These are phyloP conservation scores for Panagrolaimus sp. DNA, from an alignment of 1,140 invertebrate genomes.

Conservation along the genomic window DNA sequence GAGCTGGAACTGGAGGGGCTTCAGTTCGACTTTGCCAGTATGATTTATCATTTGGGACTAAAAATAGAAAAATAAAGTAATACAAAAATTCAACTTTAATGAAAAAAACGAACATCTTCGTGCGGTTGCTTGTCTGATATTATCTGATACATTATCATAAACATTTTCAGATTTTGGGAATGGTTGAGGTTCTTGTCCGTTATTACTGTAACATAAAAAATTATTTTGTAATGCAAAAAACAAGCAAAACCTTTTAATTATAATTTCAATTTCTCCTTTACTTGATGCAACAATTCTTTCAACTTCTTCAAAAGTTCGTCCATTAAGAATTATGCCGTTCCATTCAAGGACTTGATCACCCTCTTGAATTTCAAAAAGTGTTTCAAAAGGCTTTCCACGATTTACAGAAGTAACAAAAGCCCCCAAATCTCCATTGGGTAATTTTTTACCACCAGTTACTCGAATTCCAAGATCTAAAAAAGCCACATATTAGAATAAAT, in stretches of 20 bases:
- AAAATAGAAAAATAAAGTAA: too few relatives aligned
- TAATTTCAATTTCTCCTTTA: constrained; percentile 65
- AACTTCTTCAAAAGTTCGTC: constrained; percentile 67
- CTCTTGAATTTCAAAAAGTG: constrained; percentile 65
- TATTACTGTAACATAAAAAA: neutral
- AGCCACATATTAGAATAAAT: too few relatives aligned
- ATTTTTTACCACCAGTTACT: constrained; percentile 65
- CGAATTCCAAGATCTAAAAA: constrained; percentile 65
- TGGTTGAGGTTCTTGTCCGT: neutral
- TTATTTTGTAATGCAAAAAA: neutral
- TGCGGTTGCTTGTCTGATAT: neutral
- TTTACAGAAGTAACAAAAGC: constrained; percentile 65
- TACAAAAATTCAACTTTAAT: too few relatives aligned
- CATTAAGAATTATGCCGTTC: constrained; percentile 65
- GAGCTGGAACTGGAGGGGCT: constrained; percentile 46
- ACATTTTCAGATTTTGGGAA: constrained; percentile 11
- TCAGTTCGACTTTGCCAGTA: constrained; percentile 34
- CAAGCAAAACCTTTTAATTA: constrained; percentile 60
- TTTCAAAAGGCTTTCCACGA: constrained; percentile 63
- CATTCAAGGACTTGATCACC: constrained; percentile 69
- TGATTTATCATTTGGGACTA: neutral
- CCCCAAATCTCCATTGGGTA: constrained; percentile 63
- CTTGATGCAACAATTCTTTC: constrained; percentile 64
- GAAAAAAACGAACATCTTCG: neutral
- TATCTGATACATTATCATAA: constrained; percentile 19